Percentiles rank a stretch among this genome's conserved stretches.
These are phyloP conservation scores for Melanotaenia duboulayi DNA, from an alignment of 2,113 vertebrate species.

Conservation along the genomic window DNA sequence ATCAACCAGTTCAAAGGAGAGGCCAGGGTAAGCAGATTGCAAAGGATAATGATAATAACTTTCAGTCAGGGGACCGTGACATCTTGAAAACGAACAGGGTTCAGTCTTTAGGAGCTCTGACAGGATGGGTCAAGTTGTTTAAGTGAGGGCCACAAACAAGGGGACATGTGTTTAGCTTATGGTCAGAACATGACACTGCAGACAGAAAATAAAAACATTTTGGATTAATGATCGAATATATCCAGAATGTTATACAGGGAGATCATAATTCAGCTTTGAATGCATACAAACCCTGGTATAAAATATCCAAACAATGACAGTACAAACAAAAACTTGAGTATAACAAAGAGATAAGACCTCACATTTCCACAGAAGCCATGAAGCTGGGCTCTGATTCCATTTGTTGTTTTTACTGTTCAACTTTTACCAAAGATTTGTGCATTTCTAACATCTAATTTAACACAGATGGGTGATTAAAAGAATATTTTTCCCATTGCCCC, in stretches of 20 bases:
- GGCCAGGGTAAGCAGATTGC: conserved; percentile 47
- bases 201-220: conserved; percentile 26
- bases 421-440: conserved; percentile 6
- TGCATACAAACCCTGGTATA: conserved; percentile 11
- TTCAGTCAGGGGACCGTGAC: conserved; percentile 48
- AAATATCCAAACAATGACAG: conserved; percentile 37
- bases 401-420: conserved; percentile 19
- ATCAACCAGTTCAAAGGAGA: conserved; percentile 74
- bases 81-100: conserved; percentile 52
- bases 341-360: background rate
- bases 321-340: background rate
- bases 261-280: conserved; percentile 25
- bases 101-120: conserved; percentile 34
- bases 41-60: conserved; percentile 75
- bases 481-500: background rate
- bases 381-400: conserved; percentile 10
- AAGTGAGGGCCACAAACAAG: conserved; percentile 18
- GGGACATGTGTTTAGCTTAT: conserved; percentile 55
- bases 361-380: conserved; percentile 33
- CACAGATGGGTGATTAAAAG: conserved; percentile 16
- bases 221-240: conserved; percentile 50
- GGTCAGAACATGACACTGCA: no score
- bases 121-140: conserved; percentile 49
- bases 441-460: conserved; percentile 31
- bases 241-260: conserved; percentile 39